These are phyloP conservation scores for Apoda limacodes DNA, from an alignment of 2,888 invertebrate genomes.

Conservation along the genomic window DNA sequence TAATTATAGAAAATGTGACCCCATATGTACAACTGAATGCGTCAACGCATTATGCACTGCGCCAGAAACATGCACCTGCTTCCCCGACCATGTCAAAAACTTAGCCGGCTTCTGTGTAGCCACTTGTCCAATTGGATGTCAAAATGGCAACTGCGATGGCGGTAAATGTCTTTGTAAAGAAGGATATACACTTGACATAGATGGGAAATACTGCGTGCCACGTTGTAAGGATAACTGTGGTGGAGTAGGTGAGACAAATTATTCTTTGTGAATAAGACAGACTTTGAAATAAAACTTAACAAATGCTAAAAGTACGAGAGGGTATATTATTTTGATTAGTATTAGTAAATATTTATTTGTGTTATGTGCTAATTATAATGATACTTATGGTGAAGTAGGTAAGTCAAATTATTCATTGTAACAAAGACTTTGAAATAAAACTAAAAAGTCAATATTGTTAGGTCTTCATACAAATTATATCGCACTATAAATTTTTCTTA, in stretches of 20 bases:
- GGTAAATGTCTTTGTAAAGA: slow-evolving; percentile 74
- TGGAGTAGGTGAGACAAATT: slow-evolving; percentile 55
- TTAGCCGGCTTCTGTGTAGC: slow-evolving; percentile 67
- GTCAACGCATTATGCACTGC: slow-evolving; percentile 73
- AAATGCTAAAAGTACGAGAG: no score
- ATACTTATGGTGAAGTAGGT: no score
- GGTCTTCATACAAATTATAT: no score
- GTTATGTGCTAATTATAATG: no score
- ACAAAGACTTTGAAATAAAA: no score
- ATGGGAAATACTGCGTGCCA: slow-evolving; percentile 72
- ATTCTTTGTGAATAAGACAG: no score
- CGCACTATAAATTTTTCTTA: no score
- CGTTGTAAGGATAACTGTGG: slow-evolving; percentile 65
- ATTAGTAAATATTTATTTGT: no score
- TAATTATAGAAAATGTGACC: slow-evolving; percentile 68
- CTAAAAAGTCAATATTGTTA: no score
- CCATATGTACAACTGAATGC: slow-evolving; percentile 72
- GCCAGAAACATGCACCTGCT: slow-evolving; percentile 74
- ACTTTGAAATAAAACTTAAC: no score
- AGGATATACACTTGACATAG: slow-evolving; percentile 65
- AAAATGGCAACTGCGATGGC: slow-evolving; percentile 73
- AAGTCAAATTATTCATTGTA: no score
- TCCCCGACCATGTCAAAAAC: slow-evolving; percentile 70
- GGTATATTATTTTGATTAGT: no score
- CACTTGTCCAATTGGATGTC: slow-evolving; percentile 76